These are phyloP conservation scores for Phorcus lineatus DNA, from an alignment of 2,888 invertebrate species.

Conservation along the genomic window DNA sequence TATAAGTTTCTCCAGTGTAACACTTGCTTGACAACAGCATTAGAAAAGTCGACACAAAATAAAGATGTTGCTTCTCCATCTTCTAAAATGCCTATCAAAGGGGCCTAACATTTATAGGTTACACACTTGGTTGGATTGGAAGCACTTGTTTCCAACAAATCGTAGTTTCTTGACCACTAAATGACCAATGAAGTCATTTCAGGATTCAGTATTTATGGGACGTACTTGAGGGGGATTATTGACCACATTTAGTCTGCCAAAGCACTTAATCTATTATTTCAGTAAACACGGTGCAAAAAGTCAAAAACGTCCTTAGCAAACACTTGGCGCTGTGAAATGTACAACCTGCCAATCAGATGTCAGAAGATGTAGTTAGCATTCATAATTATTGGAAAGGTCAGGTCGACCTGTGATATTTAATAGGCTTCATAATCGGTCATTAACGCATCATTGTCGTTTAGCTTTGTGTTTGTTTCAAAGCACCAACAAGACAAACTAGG, in stretches of 20 bases:
- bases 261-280: constrained; percentile 23
- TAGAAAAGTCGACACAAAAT: no score
- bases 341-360: constrained; percentile 12
- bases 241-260: background rate
- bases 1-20: no score
- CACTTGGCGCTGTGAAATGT: background rate
- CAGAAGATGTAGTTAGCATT: background rate
- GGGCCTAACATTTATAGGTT: no score
- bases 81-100: no score
- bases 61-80: no score
- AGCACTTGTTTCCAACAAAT: no score
- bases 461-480: background rate
- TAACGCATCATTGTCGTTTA: constrained; percentile 2
- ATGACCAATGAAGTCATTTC: no score
- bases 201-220: no score
- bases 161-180: no score
- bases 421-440: background rate
- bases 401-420: constrained; percentile 10
- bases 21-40: no score
- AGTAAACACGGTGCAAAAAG: constrained; percentile 19
- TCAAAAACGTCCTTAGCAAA: constrained; percentile 20
- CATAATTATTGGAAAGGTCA: background rate
- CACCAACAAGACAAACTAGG: background rate
- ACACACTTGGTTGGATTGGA: no score
- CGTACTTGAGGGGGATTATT: no score